Evolutionary conservation across 2,888 invertebrate species (phyloP), one percentile per base, ranked within the genome.

Genomic region (Machimus atricapillus): DNA sequence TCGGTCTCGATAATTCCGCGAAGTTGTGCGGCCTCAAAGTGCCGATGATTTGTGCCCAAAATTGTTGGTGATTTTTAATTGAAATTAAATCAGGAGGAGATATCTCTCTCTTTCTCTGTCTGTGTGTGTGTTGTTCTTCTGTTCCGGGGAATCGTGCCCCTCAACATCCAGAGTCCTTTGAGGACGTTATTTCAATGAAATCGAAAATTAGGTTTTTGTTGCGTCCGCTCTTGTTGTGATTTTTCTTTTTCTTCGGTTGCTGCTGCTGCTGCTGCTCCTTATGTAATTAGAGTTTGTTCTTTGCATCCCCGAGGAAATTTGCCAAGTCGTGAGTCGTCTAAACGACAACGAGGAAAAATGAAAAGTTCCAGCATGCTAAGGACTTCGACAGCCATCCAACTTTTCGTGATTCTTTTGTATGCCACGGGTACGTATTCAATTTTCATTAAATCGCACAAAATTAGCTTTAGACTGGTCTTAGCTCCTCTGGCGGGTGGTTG

Each of bases 31-130:
- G 23, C 14, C 27, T 12, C 19, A 14, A 83, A 34, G 73, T 66
- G 66, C 66, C 66, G 73, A 66, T 83, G 83, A 83, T 83, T 83
- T 83, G 83, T 83, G 83, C 37, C 37, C 37, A n/a, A 76, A 76
- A 76, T 37, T 76, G 37, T 37, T 66, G 76, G 76, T 76, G 76
- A 76, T 76, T 76, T 76, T 76, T 37, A 76, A 76, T 76, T 76
- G 76, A 76, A 76, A 76, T 76, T 37, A 76, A 37, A 37, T 40
- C 76, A 40, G 37, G 8, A 40, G 31, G 8, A 40, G 76, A 76
- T n/a, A 40, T 40, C 40, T 40, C 34, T 76, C 19, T 37, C 16
- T 37, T 14, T 76, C 23, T 19, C 76, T 76, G 37, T 52, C 37
- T 76, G 76, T 40, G 34, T 76, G 76, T 37, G 34, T 37, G 16